Base-by-base conservation (phyloP, 2,888 invertebrate genomes). In the Scelioninae gen. 1 region DNA sequence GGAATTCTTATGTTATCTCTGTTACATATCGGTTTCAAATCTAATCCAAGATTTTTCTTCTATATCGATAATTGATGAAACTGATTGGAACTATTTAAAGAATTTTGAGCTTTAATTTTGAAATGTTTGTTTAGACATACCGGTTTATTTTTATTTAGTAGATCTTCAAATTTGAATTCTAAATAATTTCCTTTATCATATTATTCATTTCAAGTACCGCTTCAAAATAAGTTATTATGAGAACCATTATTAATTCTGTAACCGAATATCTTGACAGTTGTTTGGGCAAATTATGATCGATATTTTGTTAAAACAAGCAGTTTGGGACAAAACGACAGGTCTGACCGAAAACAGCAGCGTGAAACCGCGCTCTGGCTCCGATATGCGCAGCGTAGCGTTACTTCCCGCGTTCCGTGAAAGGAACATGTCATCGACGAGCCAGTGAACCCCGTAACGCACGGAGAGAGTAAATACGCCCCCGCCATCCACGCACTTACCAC, bases 401-500 rank as follows among this genome's bases (percentile, higher is more conserved):
- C 58, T 58, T 65, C 51, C 63, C 58, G 71, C 65, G 75, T 66
- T 56, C 31, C 32, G 34, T 65, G 78, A 51, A 74, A 77, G 63
- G n/a, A 78, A 83, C 66, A 66, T 76, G 78, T 79, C 82, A 83
- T 85, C 85, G 79, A 75, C 58, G 81, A 81, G 77, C 51, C 83
- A 83, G 82, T 76, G 84, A 85, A 86, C 77, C 82, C 76, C 82
- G 53, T 65, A 80, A 80, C 65, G 71, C 60, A 71, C 82, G 74
- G 81, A 82, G 79, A 85, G 85, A 62, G 76, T 69, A 76, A 82
- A 79, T 75, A 85, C 86, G 85, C 84, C 86, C 82, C 83, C 86
- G 85, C 86, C 87, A 87, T 88, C 86, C 87, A 86, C 68, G 84
- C 66, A 55, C 55, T 77, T 68, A 77, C 87, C 82, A 85, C 79